Base-by-base conservation (phyloP, 2,888 invertebrate species). In the Melinaea menophilus region DNA sequence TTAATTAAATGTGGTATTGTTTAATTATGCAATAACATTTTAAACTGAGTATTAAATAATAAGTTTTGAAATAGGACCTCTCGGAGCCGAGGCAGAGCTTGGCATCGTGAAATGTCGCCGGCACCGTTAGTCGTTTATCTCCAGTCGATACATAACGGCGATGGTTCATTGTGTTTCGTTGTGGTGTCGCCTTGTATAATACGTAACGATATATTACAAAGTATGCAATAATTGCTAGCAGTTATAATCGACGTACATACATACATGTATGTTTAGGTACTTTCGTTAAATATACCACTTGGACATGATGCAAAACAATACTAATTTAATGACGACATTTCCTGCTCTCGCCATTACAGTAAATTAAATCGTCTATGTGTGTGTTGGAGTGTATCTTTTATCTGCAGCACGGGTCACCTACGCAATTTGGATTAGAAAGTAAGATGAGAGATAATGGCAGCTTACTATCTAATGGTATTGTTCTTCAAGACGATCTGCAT, bases 71-170 rank as follows among this genome's bases (percentile, higher is more conserved):
- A 9, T 5, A 5, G 41, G 41, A 9, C 9, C 5, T 41, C 51
- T 51, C 22, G 22, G n/a, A 5, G 31, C 51, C 22, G 31, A 31
- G 22, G 31, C 51, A 3, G 5, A 22, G 51, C 31, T 51, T 7
- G 7, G 11, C 31, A 74, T 83, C 79, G 81, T 83, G 81, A 86
- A 84, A 85, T 86, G 84, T 86, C 84, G 77, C 77, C 67, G 69
- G 69, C 77, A 79, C 84, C 81, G 84, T 85, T 84, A 84, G 68
- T 70, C 73, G 69, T 66, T 59, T 51, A 51, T 51, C 73, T 74
- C 75, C 73, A 75, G 75, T 75, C 69, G 72, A 63, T 81, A 79
- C 76, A 73, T 83, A 84, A 82, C 81, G 79, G 84, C 77, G 73
- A 70, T 62, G 65, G 63, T 68, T 69, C 70, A 69, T 69, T 70